These are phyloP conservation scores for Ophion ventricosus DNA, from an alignment of 2,888 invertebrate species.

Conservation along the genomic window DNA sequence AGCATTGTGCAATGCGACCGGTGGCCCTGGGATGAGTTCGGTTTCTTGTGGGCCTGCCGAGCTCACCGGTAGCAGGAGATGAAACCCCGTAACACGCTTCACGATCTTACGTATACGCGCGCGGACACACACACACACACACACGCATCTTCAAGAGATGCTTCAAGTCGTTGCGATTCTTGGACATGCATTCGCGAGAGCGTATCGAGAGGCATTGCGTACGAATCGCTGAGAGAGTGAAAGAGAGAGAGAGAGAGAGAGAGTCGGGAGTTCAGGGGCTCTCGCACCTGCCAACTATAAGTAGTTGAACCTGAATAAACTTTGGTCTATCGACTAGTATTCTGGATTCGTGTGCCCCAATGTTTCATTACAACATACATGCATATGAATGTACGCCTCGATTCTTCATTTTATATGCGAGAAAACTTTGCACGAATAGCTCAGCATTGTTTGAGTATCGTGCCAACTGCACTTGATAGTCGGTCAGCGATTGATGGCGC, in stretches of 20 bases:
- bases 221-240: slow-evolving; percentile 40
- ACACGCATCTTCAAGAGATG: slow-evolving; percentile 25
- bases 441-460: too few relatives aligned
- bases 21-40: slow-evolving; percentile 70
- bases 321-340: slow-evolving; percentile 76
- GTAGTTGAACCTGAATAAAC: slow-evolving; percentile 83
- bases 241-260: slow-evolving; percentile 50
- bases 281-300: slow-evolving; percentile 81
- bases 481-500: too few relatives aligned
- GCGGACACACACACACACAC: slow-evolving; percentile 7
- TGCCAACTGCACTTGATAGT: too few relatives aligned
- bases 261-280: background rate
- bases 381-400: background rate
- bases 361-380: background rate
- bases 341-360: slow-evolving; percentile 61
- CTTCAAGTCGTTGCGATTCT: slow-evolving; percentile 51
- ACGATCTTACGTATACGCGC: slow-evolving; percentile 24
- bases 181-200: slow-evolving; percentile 58
- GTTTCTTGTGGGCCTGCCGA: slow-evolving; percentile 73
- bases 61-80: slow-evolving; percentile 53
- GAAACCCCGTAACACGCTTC: slow-evolving; percentile 51
- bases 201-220: slow-evolving; percentile 48
- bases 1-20: slow-evolving; percentile 73
- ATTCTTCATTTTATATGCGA: background rate
- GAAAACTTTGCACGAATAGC: too few relatives aligned